Base-by-base conservation (phyloP, 2,888 invertebrate genomes). In the Tuta absoluta region DNA sequence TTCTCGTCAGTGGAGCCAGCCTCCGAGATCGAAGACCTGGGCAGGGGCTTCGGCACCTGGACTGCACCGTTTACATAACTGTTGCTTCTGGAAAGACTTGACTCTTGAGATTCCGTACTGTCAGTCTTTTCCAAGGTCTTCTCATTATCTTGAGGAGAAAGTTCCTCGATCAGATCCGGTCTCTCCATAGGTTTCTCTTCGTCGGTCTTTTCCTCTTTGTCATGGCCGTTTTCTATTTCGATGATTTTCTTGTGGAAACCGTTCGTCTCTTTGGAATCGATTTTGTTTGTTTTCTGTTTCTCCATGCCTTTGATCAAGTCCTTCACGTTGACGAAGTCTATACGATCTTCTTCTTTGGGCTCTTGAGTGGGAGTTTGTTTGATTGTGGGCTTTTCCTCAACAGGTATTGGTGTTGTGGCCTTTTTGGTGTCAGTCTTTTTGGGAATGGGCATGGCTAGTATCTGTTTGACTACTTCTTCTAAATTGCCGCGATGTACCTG, bases 11-110 rank as follows among this genome's bases (percentile, higher is more conserved):
- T 78, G 0, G 90, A 81, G 0, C 92, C 93, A 1, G 93, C 92
- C 75, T 96, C 96, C 0, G 95, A 95, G 65, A 96, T 93, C 14
- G 96, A 96, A 0, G 95, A 95, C 73, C 96, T 93, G 0, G 97
- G 96, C 86, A 96, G 89, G 14, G 97, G 96, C 80, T 96, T 96
- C 0, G 96, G 96, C 1, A 95, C 80, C 58, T 94, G 92, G 0
- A 87, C 77, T 38, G 78, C 75, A 0, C 91, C 91, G 53, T 92
- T 92, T 7, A 88, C 82, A 66, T 87, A 73, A 73, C 89, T 87
- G 64, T 87, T 87, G 69, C 91, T 90, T 23, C 90, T 79, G 1
- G 89, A 89, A 4, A 89, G 63, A 11, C 82, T 79, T 1, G 72
- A 71, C 65, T 89, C 89, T 0, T 76, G 73, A 0, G 89, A 89